phyloP scores from a whole-genome alignment of 2,888 invertebrate genomes.

The Argyresthia albistria region DNA sequence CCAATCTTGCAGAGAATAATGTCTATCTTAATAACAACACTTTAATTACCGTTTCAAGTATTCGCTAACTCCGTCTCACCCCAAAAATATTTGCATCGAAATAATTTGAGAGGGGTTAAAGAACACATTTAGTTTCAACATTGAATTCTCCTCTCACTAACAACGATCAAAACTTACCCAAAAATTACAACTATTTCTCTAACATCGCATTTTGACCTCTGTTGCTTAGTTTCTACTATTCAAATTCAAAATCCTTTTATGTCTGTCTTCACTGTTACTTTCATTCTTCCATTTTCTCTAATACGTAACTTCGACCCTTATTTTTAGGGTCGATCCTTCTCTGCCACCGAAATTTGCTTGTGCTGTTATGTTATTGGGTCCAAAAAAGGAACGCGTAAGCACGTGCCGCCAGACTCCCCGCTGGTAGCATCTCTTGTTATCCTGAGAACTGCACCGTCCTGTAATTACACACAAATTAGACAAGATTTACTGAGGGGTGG shows the following conservation, averaged over 20 bases:
- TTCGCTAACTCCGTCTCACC: slow-evolving; percentile 40
- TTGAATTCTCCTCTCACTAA: slow-evolving; percentile 53
- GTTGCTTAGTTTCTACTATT: slow-evolving; percentile 27
- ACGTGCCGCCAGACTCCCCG: slow-evolving; percentile 63
- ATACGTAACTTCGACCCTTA: slow-evolving; percentile 10
- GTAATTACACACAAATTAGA: slow-evolving; percentile 74
- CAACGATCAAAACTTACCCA: slow-evolving; percentile 44
- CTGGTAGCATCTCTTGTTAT: slow-evolving; percentile 69
- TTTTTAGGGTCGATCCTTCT: slow-evolving; percentile 20
- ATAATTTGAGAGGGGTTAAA: slow-evolving; percentile 59
- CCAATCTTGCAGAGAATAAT: slow-evolving; percentile 21
- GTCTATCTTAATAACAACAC: slow-evolving; percentile 16
- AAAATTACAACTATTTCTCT: slow-evolving; percentile 23
- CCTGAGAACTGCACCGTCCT: slow-evolving; percentile 62
- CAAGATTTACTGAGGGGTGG: slow-evolving; percentile 71
- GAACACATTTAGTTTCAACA: slow-evolving; percentile 60
- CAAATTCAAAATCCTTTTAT: slow-evolving; percentile 27
- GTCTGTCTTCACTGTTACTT: slow-evolving; percentile 26
- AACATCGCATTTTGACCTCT: slow-evolving; percentile 38
- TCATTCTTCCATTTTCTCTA: slow-evolving; percentile 10
- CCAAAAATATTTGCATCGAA: slow-evolving; percentile 53
- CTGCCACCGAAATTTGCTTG: slow-evolving; percentile 4
- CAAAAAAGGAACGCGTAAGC: slow-evolving; percentile 50
- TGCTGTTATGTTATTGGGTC: slow-evolving; percentile 15
- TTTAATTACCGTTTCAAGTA: not conserved